These are phyloP conservation scores for Lasius platythorax DNA, from an alignment of 2,888 invertebrate species.

Conservation along the genomic window DNA sequence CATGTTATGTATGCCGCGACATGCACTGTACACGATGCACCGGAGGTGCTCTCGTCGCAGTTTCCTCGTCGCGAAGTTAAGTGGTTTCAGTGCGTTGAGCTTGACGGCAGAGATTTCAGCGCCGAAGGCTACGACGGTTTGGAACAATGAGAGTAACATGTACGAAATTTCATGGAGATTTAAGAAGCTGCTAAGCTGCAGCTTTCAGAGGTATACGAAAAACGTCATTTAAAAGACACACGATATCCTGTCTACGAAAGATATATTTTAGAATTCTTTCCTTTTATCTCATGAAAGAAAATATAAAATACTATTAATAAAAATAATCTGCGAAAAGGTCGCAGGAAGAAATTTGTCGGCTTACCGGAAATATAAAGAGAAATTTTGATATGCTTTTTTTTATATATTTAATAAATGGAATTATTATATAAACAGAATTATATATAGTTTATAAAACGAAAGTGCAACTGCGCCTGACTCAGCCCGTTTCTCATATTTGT, in stretches of 20 bases:
- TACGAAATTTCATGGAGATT: not conserved
- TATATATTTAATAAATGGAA: not conserved
- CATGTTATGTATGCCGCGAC: conserved; percentile 5
- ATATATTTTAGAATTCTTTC: not conserved
- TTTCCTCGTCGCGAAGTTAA: conserved; percentile 36
- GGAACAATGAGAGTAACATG: conserved; percentile 16
- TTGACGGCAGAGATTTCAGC: conserved; percentile 20
- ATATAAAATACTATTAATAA: conserved; percentile 1
- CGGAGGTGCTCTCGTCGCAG: conserved; percentile 27
- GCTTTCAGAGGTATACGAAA: not conserved
- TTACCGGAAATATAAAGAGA: not conserved
- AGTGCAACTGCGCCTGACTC: not conserved
- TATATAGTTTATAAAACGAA: not conserved
- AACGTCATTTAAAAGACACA: not conserved
- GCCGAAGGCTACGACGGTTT: not conserved
- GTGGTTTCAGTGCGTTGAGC: conserved; percentile 15
- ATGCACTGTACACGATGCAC: not conserved
- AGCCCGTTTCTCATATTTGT: no score
- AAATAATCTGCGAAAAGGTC: not conserved
- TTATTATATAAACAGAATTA: no score
- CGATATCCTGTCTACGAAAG: not conserved
- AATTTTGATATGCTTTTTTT: not conserved
- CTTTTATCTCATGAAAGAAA: not conserved
- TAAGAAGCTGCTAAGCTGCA: not conserved
- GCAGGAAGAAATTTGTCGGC: not conserved